These are phyloP conservation scores for Rhabdophis nuchalis DNA, from an alignment of 2,797 vertebrate genomes.

Conservation along the genomic window DNA sequence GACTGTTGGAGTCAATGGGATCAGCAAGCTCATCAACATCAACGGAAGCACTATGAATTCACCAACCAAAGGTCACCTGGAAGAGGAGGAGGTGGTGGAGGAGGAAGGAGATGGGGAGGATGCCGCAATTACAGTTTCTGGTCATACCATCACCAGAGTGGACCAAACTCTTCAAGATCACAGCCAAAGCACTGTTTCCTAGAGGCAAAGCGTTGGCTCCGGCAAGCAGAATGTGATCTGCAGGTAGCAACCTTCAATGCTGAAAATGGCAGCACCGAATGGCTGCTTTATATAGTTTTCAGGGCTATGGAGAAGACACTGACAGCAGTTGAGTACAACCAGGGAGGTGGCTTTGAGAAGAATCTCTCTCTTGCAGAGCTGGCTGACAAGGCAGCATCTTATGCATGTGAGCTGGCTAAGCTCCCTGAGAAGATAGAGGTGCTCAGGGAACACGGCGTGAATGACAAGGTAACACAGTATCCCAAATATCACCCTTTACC, in stretches of 20 bases:
- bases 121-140: slow-evolving; percentile 71
- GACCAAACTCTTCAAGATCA: background rate
- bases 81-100: background rate
- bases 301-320: slow-evolving; percentile 79
- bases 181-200: background rate
- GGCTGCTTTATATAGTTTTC: slow-evolving; percentile 81
- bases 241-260: slow-evolving; percentile 66
- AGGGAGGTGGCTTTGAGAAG: slow-evolving; percentile 40
- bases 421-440: slow-evolving; percentile 59
- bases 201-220: slow-evolving; percentile 73
- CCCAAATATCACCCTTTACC: slow-evolving; percentile 69
- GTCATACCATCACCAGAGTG: slow-evolving; percentile 46
- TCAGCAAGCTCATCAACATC: slow-evolving; percentile 70
- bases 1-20: slow-evolving; percentile 70
- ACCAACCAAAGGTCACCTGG: background rate
- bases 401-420: slow-evolving; percentile 50
- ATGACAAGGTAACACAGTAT: slow-evolving; percentile 78
- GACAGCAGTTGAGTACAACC: slow-evolving; percentile 68
- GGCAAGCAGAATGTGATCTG: slow-evolving; percentile 78
- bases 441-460: slow-evolving; percentile 67
- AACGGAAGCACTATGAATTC: slow-evolving; percentile 59
- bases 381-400: slow-evolving; percentile 57
- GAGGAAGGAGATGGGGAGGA: background rate
- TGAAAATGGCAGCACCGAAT: slow-evolving; percentile 68
- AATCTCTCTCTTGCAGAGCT: slow-evolving; percentile 58